phyloP scores from a whole-genome alignment of 2,797 vertebrate species.

The Spheniscus humboldti region DNA sequence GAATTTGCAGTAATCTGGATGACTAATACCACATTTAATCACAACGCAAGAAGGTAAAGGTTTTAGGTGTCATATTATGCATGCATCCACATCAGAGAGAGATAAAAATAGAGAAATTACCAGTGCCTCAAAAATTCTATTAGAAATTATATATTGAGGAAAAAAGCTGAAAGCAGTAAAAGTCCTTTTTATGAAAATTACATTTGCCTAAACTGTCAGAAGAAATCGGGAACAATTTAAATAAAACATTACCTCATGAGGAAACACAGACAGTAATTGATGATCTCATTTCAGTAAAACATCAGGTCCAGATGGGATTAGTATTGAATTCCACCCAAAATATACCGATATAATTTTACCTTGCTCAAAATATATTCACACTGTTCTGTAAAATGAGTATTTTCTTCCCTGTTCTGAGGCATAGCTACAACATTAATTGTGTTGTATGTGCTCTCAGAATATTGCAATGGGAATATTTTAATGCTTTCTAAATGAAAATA shows the following conservation, averaged over 20 bases:
- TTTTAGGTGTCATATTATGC: background rate
- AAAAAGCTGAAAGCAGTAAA: slow-evolving; percentile 11
- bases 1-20: background rate
- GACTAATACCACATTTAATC: background rate
- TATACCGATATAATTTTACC: background rate
- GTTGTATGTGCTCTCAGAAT: background rate
- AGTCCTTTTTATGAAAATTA: slow-evolving; percentile 27
- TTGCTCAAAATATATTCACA: background rate
- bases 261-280: slow-evolving; percentile 40
- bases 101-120: background rate
- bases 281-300: slow-evolving; percentile 46
- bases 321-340: slow-evolving; percentile 18
- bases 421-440: background rate
- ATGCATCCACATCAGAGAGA: background rate
- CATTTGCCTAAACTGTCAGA: slow-evolving; percentile 34
- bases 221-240: slow-evolving; percentile 44
- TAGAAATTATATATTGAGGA: background rate
- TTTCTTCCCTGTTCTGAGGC: background rate
- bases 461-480: background rate
- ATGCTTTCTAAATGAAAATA: slow-evolving; percentile 10
- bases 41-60: background rate
- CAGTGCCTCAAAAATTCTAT: background rate
- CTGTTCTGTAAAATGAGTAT: background rate
- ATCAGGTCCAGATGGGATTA: slow-evolving; percentile 1
- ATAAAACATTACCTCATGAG: slow-evolving; percentile 40